Evolutionary conservation across 1,140 invertebrate genomes (phyloP).

Genomic region (Drosophila funebris): DNA sequence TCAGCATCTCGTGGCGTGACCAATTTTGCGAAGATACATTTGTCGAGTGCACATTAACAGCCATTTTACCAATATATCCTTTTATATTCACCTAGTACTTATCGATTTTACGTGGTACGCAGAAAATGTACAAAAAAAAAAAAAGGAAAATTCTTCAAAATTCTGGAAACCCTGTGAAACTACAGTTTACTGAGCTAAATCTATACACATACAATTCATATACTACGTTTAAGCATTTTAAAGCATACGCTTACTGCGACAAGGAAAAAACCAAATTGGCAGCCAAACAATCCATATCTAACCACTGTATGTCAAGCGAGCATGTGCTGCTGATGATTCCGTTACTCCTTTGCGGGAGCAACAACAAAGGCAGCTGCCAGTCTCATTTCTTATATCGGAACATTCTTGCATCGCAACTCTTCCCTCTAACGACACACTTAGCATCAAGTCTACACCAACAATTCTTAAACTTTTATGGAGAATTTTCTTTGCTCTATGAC

Average conservation of each 20-base stretch:
- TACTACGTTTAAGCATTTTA: too few relatives aligned
- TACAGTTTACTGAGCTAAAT: neutral
- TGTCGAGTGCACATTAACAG: conserved; percentile 31
- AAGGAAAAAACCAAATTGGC: neutral
- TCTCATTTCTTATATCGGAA: too few relatives aligned
- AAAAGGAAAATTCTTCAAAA: neutral
- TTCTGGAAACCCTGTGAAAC: neutral
- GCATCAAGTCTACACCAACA: neutral
- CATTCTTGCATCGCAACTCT: too few relatives aligned
- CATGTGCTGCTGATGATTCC: neutral
- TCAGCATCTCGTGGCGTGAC: conserved; percentile 33
- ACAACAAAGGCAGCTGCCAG: neutral
- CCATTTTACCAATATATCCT: conserved; percentile 10
- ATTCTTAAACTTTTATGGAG: neutral
- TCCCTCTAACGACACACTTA: neutral
- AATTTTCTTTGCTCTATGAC: neutral
- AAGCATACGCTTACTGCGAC: neutral
- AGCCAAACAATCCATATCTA: neutral
- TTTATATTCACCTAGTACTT: neutral
- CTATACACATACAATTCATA: neutral
- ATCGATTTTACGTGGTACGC: neutral
- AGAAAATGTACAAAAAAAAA: neutral
- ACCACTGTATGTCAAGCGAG: neutral
- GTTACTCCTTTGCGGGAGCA: neutral
- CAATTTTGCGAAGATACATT: conserved; percentile 17